Percentiles rank a stretch among this genome's conserved stretches.
Conservation (phyloP, 2,888 invertebrate species). For the Patella depressa region DNA sequence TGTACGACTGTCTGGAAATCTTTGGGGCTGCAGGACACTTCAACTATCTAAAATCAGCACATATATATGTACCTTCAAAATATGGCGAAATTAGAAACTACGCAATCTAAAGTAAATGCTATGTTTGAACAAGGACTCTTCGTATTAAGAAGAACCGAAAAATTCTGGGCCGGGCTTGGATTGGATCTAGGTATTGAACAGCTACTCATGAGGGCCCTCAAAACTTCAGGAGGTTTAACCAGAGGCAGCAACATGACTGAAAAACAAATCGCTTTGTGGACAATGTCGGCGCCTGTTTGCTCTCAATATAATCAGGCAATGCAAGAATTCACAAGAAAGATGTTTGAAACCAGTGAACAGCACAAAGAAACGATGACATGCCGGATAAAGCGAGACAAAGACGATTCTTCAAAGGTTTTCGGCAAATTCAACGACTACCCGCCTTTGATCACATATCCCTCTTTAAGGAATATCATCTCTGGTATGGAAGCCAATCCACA, state of each 20-base stretch:
- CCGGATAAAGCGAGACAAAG: conserved; percentile 28
- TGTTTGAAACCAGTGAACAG: conserved; percentile 31
- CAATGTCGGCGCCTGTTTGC: conserved; percentile 30
- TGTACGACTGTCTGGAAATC: conserved; percentile 28
- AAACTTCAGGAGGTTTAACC: conserved; percentile 28
- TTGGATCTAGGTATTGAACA: conserved; percentile 37
- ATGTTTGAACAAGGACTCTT: conserved; percentile 28
- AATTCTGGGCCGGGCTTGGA: conserved; percentile 34
- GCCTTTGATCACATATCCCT: conserved; percentile 29
- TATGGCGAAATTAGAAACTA: conserved; percentile 20
- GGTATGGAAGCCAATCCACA: conserved; percentile 25
- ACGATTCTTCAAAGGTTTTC: conserved; percentile 23
- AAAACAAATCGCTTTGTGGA: conserved; percentile 32
- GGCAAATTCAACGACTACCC: conserved; percentile 24
- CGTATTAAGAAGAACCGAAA: conserved; percentile 28
- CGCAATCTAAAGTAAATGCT: conserved; percentile 23
- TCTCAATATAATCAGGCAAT: conserved; percentile 33
- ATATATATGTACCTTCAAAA: conserved; percentile 31
- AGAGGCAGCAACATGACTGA: conserved; percentile 33
- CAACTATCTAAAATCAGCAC: conserved; percentile 34
- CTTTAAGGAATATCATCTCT: conserved; percentile 32
- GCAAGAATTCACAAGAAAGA: conserved; percentile 29
- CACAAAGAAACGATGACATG: conserved; percentile 32
- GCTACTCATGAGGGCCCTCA: conserved; percentile 32
- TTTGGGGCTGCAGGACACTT: conserved; percentile 32